phyloP scores from a whole-genome alignment of 2,797 vertebrate genomes.

The Tenualosa thibaudeaui region DNA sequence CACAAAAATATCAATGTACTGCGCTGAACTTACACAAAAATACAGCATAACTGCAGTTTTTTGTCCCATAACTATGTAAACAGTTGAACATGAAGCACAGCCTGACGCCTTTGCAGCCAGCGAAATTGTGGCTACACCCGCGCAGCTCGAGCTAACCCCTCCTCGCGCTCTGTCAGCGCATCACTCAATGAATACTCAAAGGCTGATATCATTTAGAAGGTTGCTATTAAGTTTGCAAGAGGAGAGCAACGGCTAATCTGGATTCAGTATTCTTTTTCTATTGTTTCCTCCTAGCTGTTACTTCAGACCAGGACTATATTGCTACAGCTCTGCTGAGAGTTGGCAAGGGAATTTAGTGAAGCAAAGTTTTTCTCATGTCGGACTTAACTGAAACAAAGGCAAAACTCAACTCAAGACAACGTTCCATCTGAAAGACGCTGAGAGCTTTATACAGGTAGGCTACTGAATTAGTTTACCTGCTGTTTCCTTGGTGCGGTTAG shows the following conservation, averaged over 20 bases:
- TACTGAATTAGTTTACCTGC: background rate
- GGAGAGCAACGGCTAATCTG: background rate
- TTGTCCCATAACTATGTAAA: background rate
- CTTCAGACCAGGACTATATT: background rate
- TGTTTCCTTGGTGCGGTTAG: background rate
- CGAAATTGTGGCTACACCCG: slow-evolving; percentile 23
- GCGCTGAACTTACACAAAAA: too few relatives aligned
- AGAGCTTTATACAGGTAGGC: background rate
- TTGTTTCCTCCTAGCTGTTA: background rate
- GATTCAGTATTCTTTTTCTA: background rate
- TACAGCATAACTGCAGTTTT: too few relatives aligned
- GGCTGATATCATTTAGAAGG: slow-evolving; percentile 41
- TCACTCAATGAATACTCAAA: slow-evolving; percentile 47
- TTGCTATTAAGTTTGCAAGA: slow-evolving; percentile 24
- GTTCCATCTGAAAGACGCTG: background rate
- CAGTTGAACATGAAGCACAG: background rate
- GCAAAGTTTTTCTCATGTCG: background rate
- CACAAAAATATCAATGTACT: too few relatives aligned
- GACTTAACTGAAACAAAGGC: background rate
- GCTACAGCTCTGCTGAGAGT: background rate
- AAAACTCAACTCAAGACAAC: background rate
- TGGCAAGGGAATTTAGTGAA: background rate
- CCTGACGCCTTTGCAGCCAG: background rate
- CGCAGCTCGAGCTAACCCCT: slow-evolving; percentile 39
- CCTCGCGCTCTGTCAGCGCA: slow-evolving; percentile 37